Conservation (phyloP, 2,113 vertebrate species). For the Hystrix brachyura region DNA sequence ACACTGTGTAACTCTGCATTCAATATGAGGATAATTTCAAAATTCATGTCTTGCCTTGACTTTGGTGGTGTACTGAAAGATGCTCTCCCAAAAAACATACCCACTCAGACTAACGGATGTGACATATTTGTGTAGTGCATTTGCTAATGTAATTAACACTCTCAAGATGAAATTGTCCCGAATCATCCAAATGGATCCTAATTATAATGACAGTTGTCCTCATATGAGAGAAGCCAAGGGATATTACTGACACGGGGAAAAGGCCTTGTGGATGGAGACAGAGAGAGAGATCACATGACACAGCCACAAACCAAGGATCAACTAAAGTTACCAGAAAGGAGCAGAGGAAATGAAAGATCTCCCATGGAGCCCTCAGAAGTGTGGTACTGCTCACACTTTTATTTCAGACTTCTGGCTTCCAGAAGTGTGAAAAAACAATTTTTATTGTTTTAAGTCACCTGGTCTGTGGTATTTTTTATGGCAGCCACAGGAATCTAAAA, state of each 20-base stretch:
- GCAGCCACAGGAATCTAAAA: neutral
- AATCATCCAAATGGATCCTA: neutral
- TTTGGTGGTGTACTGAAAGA: neutral
- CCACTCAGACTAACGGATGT: neutral
- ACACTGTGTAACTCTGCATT: neutral
- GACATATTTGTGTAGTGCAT: neutral
- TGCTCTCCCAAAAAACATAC: neutral
- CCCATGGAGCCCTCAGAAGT: neutral
- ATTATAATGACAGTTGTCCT: constrained; percentile 13
- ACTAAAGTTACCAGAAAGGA: neutral
- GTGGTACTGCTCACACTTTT: neutral
- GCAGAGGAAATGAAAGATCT: neutral
- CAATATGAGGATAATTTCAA: neutral
- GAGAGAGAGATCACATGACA: neutral
- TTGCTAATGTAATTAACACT: neutral
- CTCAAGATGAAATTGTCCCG: neutral
- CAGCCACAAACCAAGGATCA: neutral
- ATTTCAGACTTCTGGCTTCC: neutral
- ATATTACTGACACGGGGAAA: neutral
- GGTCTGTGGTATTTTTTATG: neutral
- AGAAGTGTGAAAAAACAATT: neutral
- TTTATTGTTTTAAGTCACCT: neutral
- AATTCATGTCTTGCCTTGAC: neutral
- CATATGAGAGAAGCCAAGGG: neutral
- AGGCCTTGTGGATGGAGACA: neutral